phyloP scores from a whole-genome alignment of 2,797 vertebrate species.

The Brachymystax lenok region DNA sequence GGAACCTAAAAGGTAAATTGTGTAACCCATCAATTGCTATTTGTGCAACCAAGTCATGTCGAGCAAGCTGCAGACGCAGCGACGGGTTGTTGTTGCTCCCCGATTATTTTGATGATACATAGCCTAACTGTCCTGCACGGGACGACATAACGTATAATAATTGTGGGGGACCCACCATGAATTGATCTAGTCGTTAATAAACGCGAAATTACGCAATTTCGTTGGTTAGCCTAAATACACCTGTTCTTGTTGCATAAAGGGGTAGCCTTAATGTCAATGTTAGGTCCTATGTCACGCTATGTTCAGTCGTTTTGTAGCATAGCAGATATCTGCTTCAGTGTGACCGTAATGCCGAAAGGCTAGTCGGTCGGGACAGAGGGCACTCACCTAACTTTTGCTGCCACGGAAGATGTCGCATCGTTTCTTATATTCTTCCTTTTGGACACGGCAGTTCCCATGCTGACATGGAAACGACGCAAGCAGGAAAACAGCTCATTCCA shows the following conservation, averaged over 20 bases:
- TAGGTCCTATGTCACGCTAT: neutral
- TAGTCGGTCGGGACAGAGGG: neutral
- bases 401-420: conserved; percentile 96
- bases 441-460: conserved; percentile 96
- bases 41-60: conserved; percentile 13
- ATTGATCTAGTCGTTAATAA: neutral
- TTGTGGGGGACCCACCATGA: neutral
- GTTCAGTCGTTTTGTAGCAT: neutral
- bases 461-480: conserved; percentile 80
- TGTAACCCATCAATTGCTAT: conserved; percentile 16
- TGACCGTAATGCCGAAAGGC: neutral
- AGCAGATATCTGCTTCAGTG: too few species aligned
- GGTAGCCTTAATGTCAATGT: neutral
- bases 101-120: neutral
- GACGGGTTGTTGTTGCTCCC: neutral
- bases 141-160: neutral
- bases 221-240: neutral
- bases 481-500: conserved; percentile 77
- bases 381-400: conserved; percentile 97
- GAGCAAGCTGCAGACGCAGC: neutral
- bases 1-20: neutral
- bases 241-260: conserved; percentile 15
- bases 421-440: conserved; percentile 92
- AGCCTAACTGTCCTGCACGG: neutral
- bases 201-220: neutral